These are phyloP conservation scores for Microchirus variegatus DNA, from an alignment of 2,797 vertebrate species.

Conservation along the genomic window DNA sequence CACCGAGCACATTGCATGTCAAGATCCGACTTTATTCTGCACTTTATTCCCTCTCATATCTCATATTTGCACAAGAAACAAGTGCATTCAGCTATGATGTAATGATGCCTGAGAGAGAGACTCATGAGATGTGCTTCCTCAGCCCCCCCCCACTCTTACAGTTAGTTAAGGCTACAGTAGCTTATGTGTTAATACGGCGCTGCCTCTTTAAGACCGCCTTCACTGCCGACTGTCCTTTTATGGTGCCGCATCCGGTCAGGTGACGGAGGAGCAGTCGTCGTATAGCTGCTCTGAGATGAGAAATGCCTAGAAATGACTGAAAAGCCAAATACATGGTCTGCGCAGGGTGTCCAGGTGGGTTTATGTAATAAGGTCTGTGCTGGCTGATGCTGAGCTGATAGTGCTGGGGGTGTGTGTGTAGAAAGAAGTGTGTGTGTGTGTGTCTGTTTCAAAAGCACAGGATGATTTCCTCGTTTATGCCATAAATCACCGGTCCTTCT, in stretches of 20 bases:
- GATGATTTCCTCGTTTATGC: slow-evolving; percentile 42
- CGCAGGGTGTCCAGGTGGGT: slow-evolving; percentile 68
- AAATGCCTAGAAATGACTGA: slow-evolving; percentile 83
- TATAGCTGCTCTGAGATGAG: slow-evolving; percentile 77
- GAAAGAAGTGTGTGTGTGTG: slow-evolving; percentile 31
- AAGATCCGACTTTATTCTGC: slow-evolving; percentile 9
- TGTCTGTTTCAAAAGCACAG: slow-evolving; percentile 45
- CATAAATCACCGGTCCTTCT: slow-evolving; percentile 57
- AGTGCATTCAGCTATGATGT: slow-evolving; percentile 15
- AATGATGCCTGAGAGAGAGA: slow-evolving; percentile 38
- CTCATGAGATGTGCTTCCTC: slow-evolving; percentile 50
- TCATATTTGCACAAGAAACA: slow-evolving; percentile 8
- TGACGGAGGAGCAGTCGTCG: slow-evolving; percentile 78
- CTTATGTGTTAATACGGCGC: slow-evolving; percentile 44
- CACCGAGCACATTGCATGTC: slow-evolving; percentile 9
- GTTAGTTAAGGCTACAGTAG: slow-evolving; percentile 64
- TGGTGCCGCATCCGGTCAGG: slow-evolving; percentile 83
- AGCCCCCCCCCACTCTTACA: slow-evolving; percentile 46
- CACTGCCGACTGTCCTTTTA: slow-evolving; percentile 81
- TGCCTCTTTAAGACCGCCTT: slow-evolving; percentile 82
- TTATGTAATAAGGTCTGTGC: slow-evolving; percentile 73
- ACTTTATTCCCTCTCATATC: slow-evolving; percentile 10
- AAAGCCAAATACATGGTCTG: slow-evolving; percentile 72
- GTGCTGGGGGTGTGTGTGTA: slow-evolving; percentile 34
- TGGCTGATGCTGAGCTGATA: slow-evolving; percentile 66